Evolutionary conservation across 2,888 invertebrate species (phyloP).

Genomic region (Odontocerum albicorne): DNA sequence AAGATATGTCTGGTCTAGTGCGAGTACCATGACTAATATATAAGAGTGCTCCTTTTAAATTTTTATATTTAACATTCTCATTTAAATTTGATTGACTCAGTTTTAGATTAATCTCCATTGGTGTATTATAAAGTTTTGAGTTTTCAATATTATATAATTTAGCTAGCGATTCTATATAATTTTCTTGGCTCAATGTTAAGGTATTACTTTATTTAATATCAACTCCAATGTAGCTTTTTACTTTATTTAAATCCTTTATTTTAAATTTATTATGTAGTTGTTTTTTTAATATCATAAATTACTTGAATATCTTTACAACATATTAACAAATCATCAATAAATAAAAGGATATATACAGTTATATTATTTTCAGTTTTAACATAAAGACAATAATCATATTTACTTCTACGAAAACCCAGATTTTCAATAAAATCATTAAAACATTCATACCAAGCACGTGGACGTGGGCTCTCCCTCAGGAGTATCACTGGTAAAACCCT

Average conservation of each 20-base stretch:
- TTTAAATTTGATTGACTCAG: too few relatives aligned
- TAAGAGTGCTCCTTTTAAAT: background rate
- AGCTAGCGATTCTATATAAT: background rate
- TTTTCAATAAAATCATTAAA: too few relatives aligned
- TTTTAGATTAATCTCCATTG: too few relatives aligned
- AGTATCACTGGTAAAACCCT: too few relatives aligned
- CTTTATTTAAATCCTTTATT: too few relatives aligned
- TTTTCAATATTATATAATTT: background rate
- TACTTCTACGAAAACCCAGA: background rate
- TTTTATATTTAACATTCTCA: background rate
- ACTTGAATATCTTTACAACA: background rate
- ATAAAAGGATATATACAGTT: background rate
- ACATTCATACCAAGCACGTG: too few relatives aligned
- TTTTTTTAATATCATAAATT: background rate
- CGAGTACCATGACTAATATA: background rate
- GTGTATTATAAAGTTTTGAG: background rate
- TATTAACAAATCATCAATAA: background rate
- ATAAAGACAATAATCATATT: background rate
- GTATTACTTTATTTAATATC: background rate
- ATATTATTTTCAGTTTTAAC: background rate
- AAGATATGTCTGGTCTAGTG: background rate
- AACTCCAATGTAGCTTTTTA: too few relatives aligned
- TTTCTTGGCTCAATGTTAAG: background rate
- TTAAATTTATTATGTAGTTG: background rate
- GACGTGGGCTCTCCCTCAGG: too few relatives aligned